Conservation (phyloP, 2,797 vertebrate species). For the Antennarius maculatus region DNA sequence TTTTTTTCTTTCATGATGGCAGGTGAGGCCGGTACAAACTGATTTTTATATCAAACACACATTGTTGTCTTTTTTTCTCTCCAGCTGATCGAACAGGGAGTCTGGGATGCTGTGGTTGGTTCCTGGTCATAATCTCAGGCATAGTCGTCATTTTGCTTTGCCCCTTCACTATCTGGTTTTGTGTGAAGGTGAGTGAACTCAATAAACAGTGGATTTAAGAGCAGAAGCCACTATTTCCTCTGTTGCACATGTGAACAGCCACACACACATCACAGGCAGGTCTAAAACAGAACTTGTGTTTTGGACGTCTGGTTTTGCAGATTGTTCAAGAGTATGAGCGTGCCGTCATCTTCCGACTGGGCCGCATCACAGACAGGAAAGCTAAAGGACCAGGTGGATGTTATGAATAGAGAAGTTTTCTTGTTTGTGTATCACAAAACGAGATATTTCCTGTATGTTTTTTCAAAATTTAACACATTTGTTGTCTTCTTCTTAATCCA, state of each 20-base stretch:
- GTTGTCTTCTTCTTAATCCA: neutral
- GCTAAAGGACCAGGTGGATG: slow-evolving; percentile 83
- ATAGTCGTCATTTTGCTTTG: slow-evolving; percentile 81
- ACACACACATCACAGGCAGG: too few relatives aligned
- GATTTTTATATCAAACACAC: neutral
- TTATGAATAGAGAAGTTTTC: neutral
- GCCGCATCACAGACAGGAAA: slow-evolving; percentile 80
- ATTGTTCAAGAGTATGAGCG: slow-evolving; percentile 86
- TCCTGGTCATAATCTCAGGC: slow-evolving; percentile 82
- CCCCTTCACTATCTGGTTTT: slow-evolving; percentile 87
- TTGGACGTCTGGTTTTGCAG: slow-evolving; percentile 50
- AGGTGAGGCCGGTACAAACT: too few relatives aligned
- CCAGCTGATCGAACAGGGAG: slow-evolving; percentile 66
- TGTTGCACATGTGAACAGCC: neutral
- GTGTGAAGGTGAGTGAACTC: slow-evolving; percentile 84
- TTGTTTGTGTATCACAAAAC: too few relatives aligned
- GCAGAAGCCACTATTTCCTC: neutral
- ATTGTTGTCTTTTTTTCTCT: slow-evolving; percentile 2
- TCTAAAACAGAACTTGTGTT: slow-evolving; percentile 6
- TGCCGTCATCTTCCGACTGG: slow-evolving; percentile 84
- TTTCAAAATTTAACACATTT: neutral
- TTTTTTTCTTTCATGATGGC: too few relatives aligned
- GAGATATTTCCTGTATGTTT: neutral
- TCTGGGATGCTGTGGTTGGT: slow-evolving; percentile 85
- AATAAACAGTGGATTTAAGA: neutral